Base-by-base conservation (phyloP, 2,888 invertebrate genomes). In the Hirtodrosophila confusa region DNA sequence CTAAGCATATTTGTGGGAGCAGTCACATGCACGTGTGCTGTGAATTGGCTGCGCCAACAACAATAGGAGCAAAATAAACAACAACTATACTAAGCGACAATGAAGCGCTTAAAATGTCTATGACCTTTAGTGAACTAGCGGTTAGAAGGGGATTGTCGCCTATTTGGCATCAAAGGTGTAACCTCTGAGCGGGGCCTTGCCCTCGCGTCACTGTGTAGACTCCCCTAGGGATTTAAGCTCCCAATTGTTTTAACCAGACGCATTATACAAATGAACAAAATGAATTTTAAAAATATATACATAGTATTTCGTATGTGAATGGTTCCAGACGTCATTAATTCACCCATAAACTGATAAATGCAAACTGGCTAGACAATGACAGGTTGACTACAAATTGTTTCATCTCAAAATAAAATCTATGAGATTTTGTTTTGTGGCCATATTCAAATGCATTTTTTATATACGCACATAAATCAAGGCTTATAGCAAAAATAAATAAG, bases 71-170 rank as follows among this genome's bases (percentile, higher is more conserved):
- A 12, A 58, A 76, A 72, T 55, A 66, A 70, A 78, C 62, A 75
- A 70, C 67, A 69, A 67, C 48, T 69, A 68, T 69, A 68, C 72
- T 74, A 69, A 86, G 69, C 78, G 78, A 84, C 84, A 73, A 79
- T 77, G 82, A 67, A 76, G 69, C 70, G 54, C 78, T 86, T 85
- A 51, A 85, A 78, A 86, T 86, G 84, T 88, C 88, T 88, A 74
- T 78, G 88, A 85, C 85, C 84, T 88, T 78, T 69, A 3, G 27
- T 29, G 33, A 7, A 3, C 17, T 17, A 17, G 17, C 17, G 17
- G 1, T 17, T 17, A 17, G 17, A 17, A 10, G n/a, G 17, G 9
- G 4, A 10, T 11, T 0, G n/a, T 1, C 23, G 27, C 27, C 45
- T 37, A 24, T 35, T 48, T 44, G 24, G 56, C 55, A 44, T 69